Percentiles rank a stretch among this genome's conserved stretches.
Conservation (phyloP, 2,888 invertebrate genomes). For the Clivina fossor region DNA sequence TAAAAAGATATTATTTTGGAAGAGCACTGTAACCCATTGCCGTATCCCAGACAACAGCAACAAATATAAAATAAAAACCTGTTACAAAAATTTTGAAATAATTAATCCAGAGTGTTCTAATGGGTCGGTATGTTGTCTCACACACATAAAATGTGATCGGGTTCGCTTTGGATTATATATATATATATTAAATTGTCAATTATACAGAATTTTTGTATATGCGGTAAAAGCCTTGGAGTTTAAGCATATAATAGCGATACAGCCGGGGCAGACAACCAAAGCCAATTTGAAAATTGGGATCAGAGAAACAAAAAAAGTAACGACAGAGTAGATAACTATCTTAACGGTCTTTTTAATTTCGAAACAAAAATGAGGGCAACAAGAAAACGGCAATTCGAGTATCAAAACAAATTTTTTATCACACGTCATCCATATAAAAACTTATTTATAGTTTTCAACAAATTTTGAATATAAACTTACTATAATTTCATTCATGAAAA, state of each 20-base stretch:
- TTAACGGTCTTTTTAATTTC: too few species aligned
- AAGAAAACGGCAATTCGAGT: conserved; percentile 7
- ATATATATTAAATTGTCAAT: too few species aligned
- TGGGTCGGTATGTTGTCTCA: conserved; percentile 9
- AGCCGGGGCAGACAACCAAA: conserved; percentile 21
- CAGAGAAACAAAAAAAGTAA: not conserved
- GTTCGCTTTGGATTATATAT: conserved; percentile 9
- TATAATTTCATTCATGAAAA: conserved; percentile 10
- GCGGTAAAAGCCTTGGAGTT: conserved; percentile 46
- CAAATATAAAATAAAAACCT: conserved; percentile 15
- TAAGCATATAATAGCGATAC: conserved; percentile 39
- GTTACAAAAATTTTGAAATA: conserved; percentile 6
- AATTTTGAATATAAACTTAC: conserved; percentile 9
- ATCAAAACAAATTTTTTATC: conserved; percentile 3
- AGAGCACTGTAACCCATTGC: not conserved
- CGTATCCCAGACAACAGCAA: not conserved
- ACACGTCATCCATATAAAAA: not conserved
- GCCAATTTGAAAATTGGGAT: too few species aligned
- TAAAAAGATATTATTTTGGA: not conserved
- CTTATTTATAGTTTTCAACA: too few species aligned
- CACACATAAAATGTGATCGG: conserved; percentile 14
- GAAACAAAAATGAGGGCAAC: too few species aligned
- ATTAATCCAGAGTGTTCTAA: conserved; percentile 19
- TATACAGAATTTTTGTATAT: too few species aligned
- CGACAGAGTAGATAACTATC: too few species aligned